Percentiles rank a stretch among this genome's conserved stretches.
Conservation (phyloP, 2,888 invertebrate genomes). For the Drosophila leonis region DNA sequence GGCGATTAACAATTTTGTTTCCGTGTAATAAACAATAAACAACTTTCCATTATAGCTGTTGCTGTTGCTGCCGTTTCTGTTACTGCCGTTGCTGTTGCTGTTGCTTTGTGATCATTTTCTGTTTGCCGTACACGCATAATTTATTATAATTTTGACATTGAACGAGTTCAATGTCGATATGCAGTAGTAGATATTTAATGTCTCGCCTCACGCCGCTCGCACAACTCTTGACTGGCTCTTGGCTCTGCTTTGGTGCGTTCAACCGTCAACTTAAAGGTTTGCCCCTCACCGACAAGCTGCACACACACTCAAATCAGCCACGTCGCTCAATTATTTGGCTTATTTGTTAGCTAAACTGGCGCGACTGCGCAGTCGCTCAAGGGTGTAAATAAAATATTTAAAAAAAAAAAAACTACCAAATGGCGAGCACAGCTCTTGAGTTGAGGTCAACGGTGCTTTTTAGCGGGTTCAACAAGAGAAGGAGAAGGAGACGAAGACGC, state of each 20-base stretch:
- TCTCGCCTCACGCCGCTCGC: constrained; percentile 1
- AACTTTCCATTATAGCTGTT: constrained; percentile 60
- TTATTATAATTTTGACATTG: constrained; percentile 83
- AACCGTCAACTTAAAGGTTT: constrained; percentile 31
- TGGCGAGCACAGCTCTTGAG: constrained; percentile 26
- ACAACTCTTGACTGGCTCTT: not conserved
- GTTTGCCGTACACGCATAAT: constrained; percentile 71
- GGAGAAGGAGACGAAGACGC: not conserved
- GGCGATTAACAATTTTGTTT: constrained; percentile 60
- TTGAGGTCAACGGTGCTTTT: constrained; percentile 80
- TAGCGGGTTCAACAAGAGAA: constrained; percentile 59
- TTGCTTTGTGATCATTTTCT: constrained; percentile 38
- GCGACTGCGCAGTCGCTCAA: constrained; percentile 68
- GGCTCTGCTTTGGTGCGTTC: constrained; percentile 49
- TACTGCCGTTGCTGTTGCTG: constrained; percentile 35
- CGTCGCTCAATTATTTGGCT: constrained; percentile 71
- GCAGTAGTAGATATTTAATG: constrained; percentile 55
- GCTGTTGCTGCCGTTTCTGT: constrained; percentile 46
- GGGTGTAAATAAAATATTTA: constrained; percentile 52
- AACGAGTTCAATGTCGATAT: constrained; percentile 83
- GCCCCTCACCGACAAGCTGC: not conserved
- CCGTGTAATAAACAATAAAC: constrained; percentile 75
- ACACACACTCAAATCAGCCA: constrained; percentile 62
- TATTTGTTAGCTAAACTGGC: constrained; percentile 65
- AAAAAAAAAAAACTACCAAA: constrained; percentile 18